A percentile compares a stretch with the other conserved stretches of the same genome.
Conservation (phyloP, 2,113 vertebrate genomes). For the Scomber scombrus region DNA sequence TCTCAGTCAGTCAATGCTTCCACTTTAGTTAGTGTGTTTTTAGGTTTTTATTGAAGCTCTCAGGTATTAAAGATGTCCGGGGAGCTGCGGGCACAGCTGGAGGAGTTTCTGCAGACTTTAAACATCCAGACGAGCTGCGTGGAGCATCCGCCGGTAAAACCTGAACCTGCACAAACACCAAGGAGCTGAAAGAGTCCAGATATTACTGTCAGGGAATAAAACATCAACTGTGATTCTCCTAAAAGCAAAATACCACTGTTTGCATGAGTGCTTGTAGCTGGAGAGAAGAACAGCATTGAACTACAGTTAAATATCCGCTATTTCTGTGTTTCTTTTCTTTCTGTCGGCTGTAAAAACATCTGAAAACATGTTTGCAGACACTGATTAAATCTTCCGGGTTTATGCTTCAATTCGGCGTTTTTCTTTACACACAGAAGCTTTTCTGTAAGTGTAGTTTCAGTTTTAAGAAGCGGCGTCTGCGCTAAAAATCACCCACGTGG, state of each 20-base stretch:
- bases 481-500: not conserved
- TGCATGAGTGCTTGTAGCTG: too few relatives aligned
- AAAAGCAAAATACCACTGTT: not conserved
- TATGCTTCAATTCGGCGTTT: not conserved
- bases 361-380: fast-evolving
- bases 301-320: not conserved
- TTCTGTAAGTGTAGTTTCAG: not conserved
- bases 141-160: conserved; percentile 91
- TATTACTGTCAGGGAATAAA: too few relatives aligned
- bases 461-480: not conserved
- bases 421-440: fast-evolving
- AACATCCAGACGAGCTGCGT: conserved; percentile 85
- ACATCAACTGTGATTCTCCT: not conserved
- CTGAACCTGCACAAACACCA: not conserved
- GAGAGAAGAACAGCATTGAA: not conserved
- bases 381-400: fast-evolving
- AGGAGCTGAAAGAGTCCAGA: not conserved
- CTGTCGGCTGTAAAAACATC: not conserved
- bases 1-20: not conserved
- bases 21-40: not conserved
- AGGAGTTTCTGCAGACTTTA: conserved; percentile 80
- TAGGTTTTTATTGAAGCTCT: too few relatives aligned
- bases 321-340: too few relatives aligned
- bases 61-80: conserved; percentile 56
- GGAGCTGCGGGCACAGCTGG: conserved; percentile 82